These are phyloP conservation scores for Emydura subglobosa DNA, from an alignment of 2,113 vertebrate species.

Conservation along the genomic window DNA sequence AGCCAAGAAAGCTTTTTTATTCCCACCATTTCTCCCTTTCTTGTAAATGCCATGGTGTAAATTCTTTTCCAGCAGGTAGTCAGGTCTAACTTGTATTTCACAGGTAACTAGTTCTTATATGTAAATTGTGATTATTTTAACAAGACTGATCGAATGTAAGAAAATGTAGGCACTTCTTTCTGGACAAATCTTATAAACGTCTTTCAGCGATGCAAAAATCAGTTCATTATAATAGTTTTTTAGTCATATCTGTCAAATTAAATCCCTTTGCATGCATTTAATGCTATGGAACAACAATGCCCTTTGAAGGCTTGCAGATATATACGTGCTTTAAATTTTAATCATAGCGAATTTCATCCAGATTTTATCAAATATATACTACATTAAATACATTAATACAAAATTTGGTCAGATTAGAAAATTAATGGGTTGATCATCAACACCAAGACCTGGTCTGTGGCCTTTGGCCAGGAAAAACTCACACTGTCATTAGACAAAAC, in stretches of 20 bases:
- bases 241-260: conserved; percentile 45
- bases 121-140: conserved; percentile 42
- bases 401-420: not conserved
- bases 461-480: not conserved
- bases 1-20: conserved; percentile 8
- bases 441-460: not conserved
- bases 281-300: not conserved
- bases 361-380: not conserved
- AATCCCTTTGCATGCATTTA: not conserved
- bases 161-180: conserved; percentile 14
- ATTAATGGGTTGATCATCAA: not conserved
- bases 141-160: conserved; percentile 19
- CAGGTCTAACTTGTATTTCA: conserved; percentile 18
- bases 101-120: conserved; percentile 13
- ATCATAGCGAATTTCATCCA: conserved; percentile 21
- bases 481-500: not conserved
- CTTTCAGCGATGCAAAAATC: conserved; percentile 13
- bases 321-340: not conserved
- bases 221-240: not conserved
- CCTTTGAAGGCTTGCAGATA: not conserved
- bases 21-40: not conserved
- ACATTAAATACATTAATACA: not conserved
- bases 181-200: not conserved
- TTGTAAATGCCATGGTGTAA: conserved; percentile 12
- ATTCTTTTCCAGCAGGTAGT: not conserved